These are phyloP conservation scores for Amazona guildingii DNA, from an alignment of 2,113 vertebrate species.

Conservation along the genomic window DNA sequence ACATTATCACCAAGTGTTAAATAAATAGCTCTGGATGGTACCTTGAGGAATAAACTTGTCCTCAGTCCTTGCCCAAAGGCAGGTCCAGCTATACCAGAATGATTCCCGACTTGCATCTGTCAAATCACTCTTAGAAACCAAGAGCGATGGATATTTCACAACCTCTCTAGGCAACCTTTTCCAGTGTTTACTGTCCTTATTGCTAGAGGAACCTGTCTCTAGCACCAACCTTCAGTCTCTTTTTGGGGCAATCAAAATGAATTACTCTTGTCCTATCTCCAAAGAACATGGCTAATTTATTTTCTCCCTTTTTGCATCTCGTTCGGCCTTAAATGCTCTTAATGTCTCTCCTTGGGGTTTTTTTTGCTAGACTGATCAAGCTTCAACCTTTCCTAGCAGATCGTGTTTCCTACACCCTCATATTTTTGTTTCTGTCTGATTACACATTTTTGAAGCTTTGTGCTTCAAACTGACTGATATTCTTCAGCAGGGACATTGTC, in stretches of 20 bases:
- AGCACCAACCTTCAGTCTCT: background rate
- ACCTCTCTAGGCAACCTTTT: conserved; percentile 1
- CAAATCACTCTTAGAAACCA: conserved; percentile 5
- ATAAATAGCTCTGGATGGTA: background rate
- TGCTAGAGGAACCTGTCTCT: background rate
- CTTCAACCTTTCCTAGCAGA: background rate
- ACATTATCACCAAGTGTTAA: background rate
- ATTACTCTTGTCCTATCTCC: background rate
- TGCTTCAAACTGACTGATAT: background rate
- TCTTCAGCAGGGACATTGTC: background rate
- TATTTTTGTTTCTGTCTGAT: background rate
- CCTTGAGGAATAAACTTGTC: background rate
- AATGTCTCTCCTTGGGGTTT: background rate
- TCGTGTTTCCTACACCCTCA: background rate
- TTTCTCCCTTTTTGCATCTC: background rate
- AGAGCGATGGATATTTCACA: conserved; percentile 12
- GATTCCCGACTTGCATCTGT: background rate
- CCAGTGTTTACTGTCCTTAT: conserved; percentile 1
- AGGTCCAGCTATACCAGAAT: background rate
- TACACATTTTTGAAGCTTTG: background rate
- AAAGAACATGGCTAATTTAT: background rate
- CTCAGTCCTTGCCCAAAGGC: conserved; percentile 7
- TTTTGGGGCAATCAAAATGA: background rate
- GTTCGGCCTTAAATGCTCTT: background rate
- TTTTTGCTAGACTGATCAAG: background rate